Base-by-base conservation (phyloP, 2,113 vertebrate species). In the Brachyhypopomus occidentalis region DNA sequence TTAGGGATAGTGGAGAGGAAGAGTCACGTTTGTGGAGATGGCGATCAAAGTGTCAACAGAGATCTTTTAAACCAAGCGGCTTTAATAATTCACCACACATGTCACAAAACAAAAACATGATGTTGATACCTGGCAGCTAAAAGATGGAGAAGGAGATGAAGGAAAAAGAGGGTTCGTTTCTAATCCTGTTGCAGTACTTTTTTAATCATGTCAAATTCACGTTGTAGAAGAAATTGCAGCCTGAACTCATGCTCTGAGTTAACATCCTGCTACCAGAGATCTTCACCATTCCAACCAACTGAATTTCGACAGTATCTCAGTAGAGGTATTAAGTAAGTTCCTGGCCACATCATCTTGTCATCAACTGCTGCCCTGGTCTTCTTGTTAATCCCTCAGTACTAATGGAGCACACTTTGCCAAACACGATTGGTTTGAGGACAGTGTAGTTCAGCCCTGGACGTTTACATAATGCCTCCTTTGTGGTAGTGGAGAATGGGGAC, bases 381-480 rank as follows among this genome's bases (percentile, higher is more conserved):
- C 75, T 72, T 71, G 76, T 82, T 84, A 83, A 85, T 85, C 83
- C 82, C 38, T 70, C 81, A 58, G 74, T 81, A 70, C 85, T 87
- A 84, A 88, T 86, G 80, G 83, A 72, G 55, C 77, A 82, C 83
- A 84, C 84, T 85, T 87, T 86, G 83, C 81, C 83, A 81, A 86
- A 86, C 83, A 83, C 76, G 86, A 84, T 85, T 86, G 78, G 76
- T 87, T 77, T 83, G 87, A 84, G 83, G 89, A 88, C 88, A 90
- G 87, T 89, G 83, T 80, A 84, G 86, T 80, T 84, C 63, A 55
- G 73, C 77, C 87, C 19, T 81, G 86, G 82, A 59, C 55, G 30
- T 41, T 62, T 56, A 48, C 64, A 94, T 92, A 94, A 93, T 90
- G 91, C 79, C 82, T 80, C 84, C 91, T 92, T 91, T 93, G 91